Evolutionary conservation across 2,113 vertebrate species (phyloP).

Genomic region (Hydrolagus affinis): DNA sequence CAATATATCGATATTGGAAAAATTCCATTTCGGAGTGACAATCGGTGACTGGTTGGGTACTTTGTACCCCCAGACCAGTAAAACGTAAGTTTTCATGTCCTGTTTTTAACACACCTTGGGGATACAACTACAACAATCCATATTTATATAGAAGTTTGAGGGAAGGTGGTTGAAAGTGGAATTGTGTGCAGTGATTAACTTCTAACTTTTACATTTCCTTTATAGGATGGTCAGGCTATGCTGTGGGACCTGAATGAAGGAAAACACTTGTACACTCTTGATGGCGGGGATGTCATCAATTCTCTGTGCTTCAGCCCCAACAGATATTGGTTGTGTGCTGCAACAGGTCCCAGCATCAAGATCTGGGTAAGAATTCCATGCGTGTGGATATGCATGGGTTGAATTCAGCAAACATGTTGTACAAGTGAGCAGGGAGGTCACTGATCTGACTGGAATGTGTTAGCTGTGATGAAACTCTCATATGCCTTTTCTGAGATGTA

Average conservation of each 20-base stretch:
- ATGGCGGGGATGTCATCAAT: slow-evolving; percentile 16
- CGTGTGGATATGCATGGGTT: neutral
- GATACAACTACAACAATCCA: too few relatives aligned
- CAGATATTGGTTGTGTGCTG: slow-evolving; percentile 14
- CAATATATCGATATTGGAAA: too few relatives aligned
- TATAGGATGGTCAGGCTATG: slow-evolving; percentile 27
- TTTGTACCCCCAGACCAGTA: too few relatives aligned
- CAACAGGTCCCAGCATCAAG: slow-evolving; percentile 14
- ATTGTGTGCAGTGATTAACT: neutral
- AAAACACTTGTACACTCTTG: neutral
- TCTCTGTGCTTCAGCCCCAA: slow-evolving; percentile 3
- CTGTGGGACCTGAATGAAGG: slow-evolving; percentile 25
- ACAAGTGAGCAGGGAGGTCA: neutral
- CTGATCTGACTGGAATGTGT: neutral
- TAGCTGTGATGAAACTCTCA: slow-evolving; percentile 14
- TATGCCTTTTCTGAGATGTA: slow-evolving; percentile 28
- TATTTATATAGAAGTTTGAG: too few relatives aligned
- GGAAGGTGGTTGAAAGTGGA: too few relatives aligned
- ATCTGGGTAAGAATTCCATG: slow-evolving; percentile 8
- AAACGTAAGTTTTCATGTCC: too few relatives aligned
- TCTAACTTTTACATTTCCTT: neutral
- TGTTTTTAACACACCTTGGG: too few relatives aligned
- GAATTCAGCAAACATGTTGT: neutral
- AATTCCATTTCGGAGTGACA: too few relatives aligned
- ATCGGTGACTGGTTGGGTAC: too few relatives aligned